phyloP scores from a whole-genome alignment of 2,888 invertebrate genomes.

The Trisateles emortualis region DNA sequence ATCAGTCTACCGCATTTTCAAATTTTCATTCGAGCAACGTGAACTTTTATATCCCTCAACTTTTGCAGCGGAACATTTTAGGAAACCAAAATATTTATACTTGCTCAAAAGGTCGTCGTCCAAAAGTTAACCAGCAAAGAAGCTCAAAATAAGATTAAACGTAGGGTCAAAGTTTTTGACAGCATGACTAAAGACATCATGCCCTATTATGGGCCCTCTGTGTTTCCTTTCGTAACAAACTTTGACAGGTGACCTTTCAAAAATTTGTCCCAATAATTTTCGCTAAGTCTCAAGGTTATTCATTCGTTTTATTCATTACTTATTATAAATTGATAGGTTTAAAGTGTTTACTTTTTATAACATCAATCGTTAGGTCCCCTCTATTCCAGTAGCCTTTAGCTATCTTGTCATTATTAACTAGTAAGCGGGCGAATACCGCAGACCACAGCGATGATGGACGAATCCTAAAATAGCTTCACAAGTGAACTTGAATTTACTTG shows the following conservation, averaged over 20 bases:
- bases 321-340: no score
- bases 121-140: slow-evolving; percentile 23
- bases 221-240: background rate
- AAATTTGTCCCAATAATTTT: background rate
- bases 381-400: no score
- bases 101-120: background rate
- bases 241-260: background rate
- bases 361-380: no score
- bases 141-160: slow-evolving; percentile 26
- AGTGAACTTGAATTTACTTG: no score
- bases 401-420: no score
- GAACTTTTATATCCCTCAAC: background rate
- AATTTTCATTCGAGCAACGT: background rate
- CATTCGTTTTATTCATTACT: background rate
- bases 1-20: background rate
- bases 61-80: background rate
- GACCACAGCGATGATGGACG: no score
- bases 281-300: background rate
- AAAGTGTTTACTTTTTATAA: no score
- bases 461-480: no score
- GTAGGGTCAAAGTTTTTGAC: slow-evolving; percentile 35
- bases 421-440: no score
- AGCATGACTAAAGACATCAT: slow-evolving; percentile 10
- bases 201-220: background rate
- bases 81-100: background rate